Base-by-base conservation (phyloP, 2,113 vertebrate species). In the Meleagris gallopavo region DNA sequence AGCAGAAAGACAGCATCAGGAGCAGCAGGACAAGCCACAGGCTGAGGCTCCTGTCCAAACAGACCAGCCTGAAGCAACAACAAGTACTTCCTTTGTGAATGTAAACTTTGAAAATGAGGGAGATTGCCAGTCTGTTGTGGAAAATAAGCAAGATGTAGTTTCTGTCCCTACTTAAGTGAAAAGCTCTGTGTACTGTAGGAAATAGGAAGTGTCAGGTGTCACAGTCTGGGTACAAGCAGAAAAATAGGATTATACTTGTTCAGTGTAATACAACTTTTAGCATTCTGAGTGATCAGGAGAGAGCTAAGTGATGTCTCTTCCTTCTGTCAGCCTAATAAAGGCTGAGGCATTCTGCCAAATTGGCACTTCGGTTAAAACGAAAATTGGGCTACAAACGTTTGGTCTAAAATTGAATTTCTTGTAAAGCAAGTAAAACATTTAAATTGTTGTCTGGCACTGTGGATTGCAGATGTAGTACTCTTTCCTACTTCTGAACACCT, bases 71-170 rank as follows among this genome's bases (percentile, higher is more conserved):
- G 98, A 98, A 55, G 97, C 88, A 43, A 66, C 96, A 32, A 86
- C 94, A 41, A 90, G 95, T 36, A 94, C 92, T 64, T 96, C 98
- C 46, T 97, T 97, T 2, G 95, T 98, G 32, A 98, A 98, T 32
- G 96, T 98, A 61, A 98, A 98, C 96, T 99, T 98, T 96, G 98
- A 98, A 97, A 97, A 97, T 60, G 98, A 98, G 95, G 97, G 93
- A 71, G 98, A 98, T 21, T 95, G 94, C 61, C 96, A 55, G 9
- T 71, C 97, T 11, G 11, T 45, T 81, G 78, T 50, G 8, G 98
- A 99, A 93, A 94, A 88, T 57, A 98, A 98, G 97, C 98, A 98
- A 95, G 98, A 97, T 50, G 96, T 97, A 36, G 97, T 97, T 78
- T 96, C 98, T 70, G 97, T 98, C 57, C 98, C 98, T 77, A 98